phyloP scores from a whole-genome alignment of 2,113 vertebrate species.

The Callithrix jacchus region DNA sequence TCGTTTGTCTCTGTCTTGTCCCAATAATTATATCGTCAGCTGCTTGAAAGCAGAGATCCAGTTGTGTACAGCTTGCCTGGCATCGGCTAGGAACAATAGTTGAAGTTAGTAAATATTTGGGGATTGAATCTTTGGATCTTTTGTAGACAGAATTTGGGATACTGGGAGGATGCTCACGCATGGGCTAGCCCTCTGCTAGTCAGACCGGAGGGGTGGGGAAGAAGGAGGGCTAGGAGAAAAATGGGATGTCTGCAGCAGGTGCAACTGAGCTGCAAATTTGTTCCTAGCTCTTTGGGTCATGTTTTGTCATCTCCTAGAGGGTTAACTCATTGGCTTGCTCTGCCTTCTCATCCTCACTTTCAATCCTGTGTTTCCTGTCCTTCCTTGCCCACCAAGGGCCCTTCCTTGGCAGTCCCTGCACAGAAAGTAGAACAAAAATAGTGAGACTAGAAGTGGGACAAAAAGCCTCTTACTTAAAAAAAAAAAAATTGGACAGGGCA shows the following conservation, averaged over 20 bases:
- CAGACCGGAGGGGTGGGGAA: background rate
- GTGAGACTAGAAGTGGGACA: rapidly evolving
- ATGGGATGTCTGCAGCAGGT: background rate
- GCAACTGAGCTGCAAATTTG: background rate
- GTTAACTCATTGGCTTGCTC: background rate
- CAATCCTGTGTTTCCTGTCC: background rate
- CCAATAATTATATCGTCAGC: background rate
- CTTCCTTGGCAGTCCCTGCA: background rate
- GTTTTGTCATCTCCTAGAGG: background rate
- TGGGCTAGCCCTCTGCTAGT: background rate
- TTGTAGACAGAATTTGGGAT: too few species aligned
- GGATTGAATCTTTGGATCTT: background rate
- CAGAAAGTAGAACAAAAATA: background rate
- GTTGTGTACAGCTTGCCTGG: background rate
- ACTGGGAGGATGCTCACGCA: rapidly evolving
- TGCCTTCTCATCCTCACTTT: background rate
- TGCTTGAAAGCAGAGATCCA: background rate
- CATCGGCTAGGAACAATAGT: rapidly evolving
- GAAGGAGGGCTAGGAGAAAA: background rate
- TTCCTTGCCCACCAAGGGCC: background rate
- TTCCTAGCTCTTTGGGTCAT: background rate
- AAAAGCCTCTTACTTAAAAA: background rate
- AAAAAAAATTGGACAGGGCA: background rate
- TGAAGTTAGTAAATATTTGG: background rate
- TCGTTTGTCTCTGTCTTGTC: conserved; percentile 55